phyloP scores from a whole-genome alignment of 2,797 vertebrate genomes.

The Ceyx erithaca region DNA sequence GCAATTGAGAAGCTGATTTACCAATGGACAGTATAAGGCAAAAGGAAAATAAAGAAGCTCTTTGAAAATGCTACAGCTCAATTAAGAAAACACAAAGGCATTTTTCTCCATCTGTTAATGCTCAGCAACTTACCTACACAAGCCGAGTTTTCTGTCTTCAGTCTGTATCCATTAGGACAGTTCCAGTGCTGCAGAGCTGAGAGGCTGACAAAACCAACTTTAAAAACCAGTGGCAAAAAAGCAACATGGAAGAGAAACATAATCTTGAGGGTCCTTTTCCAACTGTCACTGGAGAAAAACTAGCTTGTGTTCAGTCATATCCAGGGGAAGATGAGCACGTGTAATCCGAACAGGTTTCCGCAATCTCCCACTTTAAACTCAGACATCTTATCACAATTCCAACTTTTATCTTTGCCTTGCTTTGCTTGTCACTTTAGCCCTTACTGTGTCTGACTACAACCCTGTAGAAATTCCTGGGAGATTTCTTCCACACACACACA shows the following conservation, averaged over 20 bases:
- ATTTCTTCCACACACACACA: slow-evolving; percentile 43
- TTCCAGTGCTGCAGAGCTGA: slow-evolving; percentile 57
- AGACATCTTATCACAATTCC: slow-evolving; percentile 61
- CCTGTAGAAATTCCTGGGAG: slow-evolving; percentile 55
- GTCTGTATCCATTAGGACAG: slow-evolving; percentile 78
- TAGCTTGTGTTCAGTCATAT: slow-evolving; percentile 75
- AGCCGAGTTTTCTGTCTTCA: slow-evolving; percentile 65
- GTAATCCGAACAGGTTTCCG: slow-evolving; percentile 64
- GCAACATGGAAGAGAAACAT: slow-evolving; percentile 81
- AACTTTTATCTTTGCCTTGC: slow-evolving; percentile 32
- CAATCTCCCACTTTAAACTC: slow-evolving; percentile 29
- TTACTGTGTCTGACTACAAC: slow-evolving; percentile 13
- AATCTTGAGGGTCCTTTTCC: slow-evolving; percentile 67
- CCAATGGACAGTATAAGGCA: background rate
- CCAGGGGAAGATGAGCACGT: slow-evolving; percentile 43
- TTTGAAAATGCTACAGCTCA: background rate
- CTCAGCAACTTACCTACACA: slow-evolving; percentile 83
- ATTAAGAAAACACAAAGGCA: background rate
- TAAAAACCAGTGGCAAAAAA: slow-evolving; percentile 74
- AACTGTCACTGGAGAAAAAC: slow-evolving; percentile 43
- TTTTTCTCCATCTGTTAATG: background rate
- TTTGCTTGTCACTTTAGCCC: slow-evolving; percentile 50
- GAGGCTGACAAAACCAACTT: slow-evolving; percentile 73
- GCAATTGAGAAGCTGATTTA: background rate
- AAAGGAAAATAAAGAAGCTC: background rate